A percentile compares a stretch with the other conserved stretches of the same genome.
Evolutionary conservation across 2,797 vertebrate genomes (phyloP).

Genomic region (Zalophus californianus): DNA sequence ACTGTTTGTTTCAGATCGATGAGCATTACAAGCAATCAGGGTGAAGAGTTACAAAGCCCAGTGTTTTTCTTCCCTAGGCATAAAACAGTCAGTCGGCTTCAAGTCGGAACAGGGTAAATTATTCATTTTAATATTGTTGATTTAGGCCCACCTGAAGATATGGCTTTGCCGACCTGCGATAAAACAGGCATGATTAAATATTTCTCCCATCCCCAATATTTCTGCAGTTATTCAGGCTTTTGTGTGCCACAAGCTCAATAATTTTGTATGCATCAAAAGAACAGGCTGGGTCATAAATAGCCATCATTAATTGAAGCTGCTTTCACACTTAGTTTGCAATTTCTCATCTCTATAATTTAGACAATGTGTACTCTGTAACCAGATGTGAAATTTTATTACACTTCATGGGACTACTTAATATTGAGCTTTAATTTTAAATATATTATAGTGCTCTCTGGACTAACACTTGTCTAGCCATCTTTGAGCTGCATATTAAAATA

Average conservation of each 20-base stretch:
- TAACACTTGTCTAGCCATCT: not conserved
- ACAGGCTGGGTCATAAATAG: conserved; percentile 38
- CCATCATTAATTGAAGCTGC: not conserved
- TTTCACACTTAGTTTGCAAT: conserved; percentile 65
- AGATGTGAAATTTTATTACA: conserved; percentile 38
- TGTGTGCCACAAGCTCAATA: not conserved
- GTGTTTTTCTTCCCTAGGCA: conserved; percentile 60
- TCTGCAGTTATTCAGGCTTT: conserved; percentile 36
- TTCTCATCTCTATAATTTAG: conserved; percentile 63
- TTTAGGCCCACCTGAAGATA: conserved; percentile 74
- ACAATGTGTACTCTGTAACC: not conserved
- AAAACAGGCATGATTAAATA: conserved; percentile 69
- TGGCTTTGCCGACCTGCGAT: conserved; percentile 51
- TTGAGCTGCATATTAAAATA: not conserved
- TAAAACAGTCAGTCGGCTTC: conserved; percentile 68
- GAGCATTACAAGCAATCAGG: conserved; percentile 69
- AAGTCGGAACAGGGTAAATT: conserved; percentile 76
- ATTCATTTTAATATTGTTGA: conserved; percentile 79
- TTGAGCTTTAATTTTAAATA: conserved; percentile 64
- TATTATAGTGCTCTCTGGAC: not conserved
- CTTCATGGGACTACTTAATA: conserved; percentile 44
- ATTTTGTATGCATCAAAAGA: conserved; percentile 52
- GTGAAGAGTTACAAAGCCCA: conserved; percentile 59
- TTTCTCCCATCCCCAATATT: conserved; percentile 30
- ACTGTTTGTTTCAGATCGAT: conserved; percentile 78